Percentiles rank a stretch among this genome's conserved stretches.
Conservation (phyloP, 2,797 vertebrate species). For the Hypotaenidia philippensis region DNA sequence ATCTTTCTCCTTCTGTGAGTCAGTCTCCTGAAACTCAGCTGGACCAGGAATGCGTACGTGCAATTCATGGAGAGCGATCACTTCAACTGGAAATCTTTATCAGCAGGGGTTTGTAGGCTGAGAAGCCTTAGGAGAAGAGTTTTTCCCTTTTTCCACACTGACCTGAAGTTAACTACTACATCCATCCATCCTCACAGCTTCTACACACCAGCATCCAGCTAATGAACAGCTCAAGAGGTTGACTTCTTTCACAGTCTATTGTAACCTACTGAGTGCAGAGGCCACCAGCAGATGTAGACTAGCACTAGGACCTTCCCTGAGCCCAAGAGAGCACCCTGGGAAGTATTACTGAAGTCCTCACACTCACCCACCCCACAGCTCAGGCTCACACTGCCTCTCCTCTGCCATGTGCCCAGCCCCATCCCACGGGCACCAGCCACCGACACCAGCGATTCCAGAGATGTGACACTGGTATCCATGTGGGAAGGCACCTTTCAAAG, state of each 20-base stretch:
- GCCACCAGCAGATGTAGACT: neutral
- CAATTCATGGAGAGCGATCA: neutral
- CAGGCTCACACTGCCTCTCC: neutral
- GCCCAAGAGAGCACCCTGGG: neutral
- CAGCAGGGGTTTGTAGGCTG: neutral
- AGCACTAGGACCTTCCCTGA: neutral
- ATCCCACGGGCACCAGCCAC: neutral
- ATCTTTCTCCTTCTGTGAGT: neutral
- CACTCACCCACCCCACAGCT: neutral
- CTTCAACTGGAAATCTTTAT: neutral
- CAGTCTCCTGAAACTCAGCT: neutral
- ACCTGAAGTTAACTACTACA: neutral
- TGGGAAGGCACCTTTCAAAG: neutral
- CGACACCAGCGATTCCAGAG: neutral
- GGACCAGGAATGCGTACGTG: neutral
- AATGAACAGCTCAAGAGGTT: neutral
- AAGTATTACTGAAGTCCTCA: neutral
- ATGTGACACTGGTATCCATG: accelerated
- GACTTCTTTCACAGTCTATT: neutral
- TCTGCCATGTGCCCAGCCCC: neutral
- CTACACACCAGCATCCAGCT: neutral
- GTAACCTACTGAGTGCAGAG: neutral
- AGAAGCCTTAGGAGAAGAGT: neutral
- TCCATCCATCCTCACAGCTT: neutral
- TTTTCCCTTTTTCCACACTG: neutral